These are phyloP conservation scores for Lepeophtheirus salmonis DNA, from an alignment of 1,140 invertebrate genomes.

Conservation along the genomic window DNA sequence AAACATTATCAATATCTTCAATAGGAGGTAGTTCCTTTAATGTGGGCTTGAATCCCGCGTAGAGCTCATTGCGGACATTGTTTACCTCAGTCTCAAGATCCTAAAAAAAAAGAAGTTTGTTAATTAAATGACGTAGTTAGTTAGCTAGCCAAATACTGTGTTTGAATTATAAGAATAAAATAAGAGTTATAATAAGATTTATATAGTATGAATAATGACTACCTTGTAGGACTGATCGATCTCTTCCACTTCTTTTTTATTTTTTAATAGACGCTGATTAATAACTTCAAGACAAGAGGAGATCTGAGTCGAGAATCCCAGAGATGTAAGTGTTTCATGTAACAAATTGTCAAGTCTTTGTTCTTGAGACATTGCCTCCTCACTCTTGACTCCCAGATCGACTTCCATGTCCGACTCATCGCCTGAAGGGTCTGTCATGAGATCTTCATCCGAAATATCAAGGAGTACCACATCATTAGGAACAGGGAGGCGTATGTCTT, in stretches of 20 bases:
- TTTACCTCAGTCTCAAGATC: not conserved
- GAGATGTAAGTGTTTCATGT: not conserved
- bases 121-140: not conserved
- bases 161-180: too few species aligned
- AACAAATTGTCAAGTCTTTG: not conserved
- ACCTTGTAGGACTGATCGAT: not conserved
- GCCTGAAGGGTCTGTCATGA: not conserved
- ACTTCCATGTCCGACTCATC: not conserved
- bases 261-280: not conserved
- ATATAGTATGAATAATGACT: too few species aligned
- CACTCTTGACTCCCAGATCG: not conserved
- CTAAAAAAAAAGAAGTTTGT: not conserved
- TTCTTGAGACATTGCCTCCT: not conserved
- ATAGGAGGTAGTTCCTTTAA: constrained; percentile 10
- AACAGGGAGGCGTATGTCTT: not conserved
- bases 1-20: not conserved
- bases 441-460: constrained; percentile 11
- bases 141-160: too few species aligned
- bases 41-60: not conserved
- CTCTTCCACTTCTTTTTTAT: not conserved
- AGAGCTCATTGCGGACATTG: not conserved
- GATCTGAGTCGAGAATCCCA: not conserved
- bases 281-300: not conserved
- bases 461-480: constrained; percentile 1
- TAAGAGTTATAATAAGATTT: too few species aligned